Base-by-base conservation (phyloP, 1,140 invertebrate genomes). In the Mycetomoellerius zeteki region DNA sequence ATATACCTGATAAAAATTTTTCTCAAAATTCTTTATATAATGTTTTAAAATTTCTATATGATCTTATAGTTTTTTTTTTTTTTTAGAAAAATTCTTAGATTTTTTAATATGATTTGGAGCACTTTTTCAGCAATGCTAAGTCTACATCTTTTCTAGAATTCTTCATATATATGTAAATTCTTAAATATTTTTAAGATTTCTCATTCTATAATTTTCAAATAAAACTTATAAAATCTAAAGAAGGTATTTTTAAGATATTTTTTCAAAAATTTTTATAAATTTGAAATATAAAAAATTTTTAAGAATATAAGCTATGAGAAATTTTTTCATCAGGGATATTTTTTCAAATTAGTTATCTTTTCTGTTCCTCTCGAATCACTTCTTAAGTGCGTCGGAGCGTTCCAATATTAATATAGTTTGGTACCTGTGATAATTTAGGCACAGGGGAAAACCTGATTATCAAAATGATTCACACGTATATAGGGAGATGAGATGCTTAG, bases 391-490 rank as follows among this genome's bases (percentile, higher is more conserved):
- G 7, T 67, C 37, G n/a, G n/a, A 43, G 64, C n/a, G n/a, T 67
- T 67, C 33, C n/a, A 67, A 7, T 67, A 67, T 67, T 67, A 67
- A 43, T 47, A 21, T 37, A 24, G 64, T 47, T 67, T 30, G 33
- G 4, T 47, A 30, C 71, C 76, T 64, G 73, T 67, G 64, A 85
- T 78, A 75, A 37, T 56, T 88, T 91, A 91, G 90, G 90, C 90
- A 91, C 90, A 87, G 86, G 90, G 67, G 56, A 69, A 73, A 67
- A 89, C 85, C 85, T 73, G 72, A 21, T 76, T 76, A 78, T 30
- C 54, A 65, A 67, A 86, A 72, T 69, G 62, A 81, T 73, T 64
- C 71, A 33, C 56, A 58, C 67, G 14, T 54, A 52, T 75, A 56
- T 60, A 33, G 19, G 27, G 21, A 60, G 50, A 76, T 77, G 16